Conservation (phyloP, 2,888 invertebrate species). For the Melinopterus prodromus region DNA sequence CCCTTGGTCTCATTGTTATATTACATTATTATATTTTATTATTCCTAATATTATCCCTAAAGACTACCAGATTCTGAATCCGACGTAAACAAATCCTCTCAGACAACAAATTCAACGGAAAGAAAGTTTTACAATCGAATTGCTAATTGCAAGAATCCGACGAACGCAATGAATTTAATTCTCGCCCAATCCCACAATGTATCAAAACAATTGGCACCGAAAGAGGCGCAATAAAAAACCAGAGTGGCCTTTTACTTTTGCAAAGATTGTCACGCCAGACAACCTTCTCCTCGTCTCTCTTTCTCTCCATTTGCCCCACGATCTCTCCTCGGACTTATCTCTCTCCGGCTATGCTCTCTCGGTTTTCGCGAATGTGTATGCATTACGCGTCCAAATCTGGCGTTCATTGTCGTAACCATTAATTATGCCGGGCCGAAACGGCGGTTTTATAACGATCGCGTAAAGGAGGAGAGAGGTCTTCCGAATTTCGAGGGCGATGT, state of each 20-base stretch:
- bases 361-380: not conserved
- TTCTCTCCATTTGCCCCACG: not conserved
- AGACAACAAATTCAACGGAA: not conserved
- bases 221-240: slow-evolving; percentile 4
- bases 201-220: not conserved
- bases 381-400: not conserved
- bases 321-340: not conserved
- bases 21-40: not conserved
- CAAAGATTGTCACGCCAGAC: not conserved
- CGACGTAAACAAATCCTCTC: not conserved
- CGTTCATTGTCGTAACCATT: slow-evolving; percentile 4
- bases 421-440: not conserved
- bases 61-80: no score
- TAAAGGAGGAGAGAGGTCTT: not conserved
- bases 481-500: slow-evolving; percentile 4
- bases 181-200: not conserved
- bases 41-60: not conserved
- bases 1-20: not conserved
- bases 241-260: not conserved
- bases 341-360: not conserved
- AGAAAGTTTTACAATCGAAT: not conserved
- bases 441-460: not conserved
- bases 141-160: not conserved
- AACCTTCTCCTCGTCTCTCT: not conserved
- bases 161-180: not conserved